Conservation (phyloP, 2,888 invertebrate species). For the Agelastica alni region DNA sequence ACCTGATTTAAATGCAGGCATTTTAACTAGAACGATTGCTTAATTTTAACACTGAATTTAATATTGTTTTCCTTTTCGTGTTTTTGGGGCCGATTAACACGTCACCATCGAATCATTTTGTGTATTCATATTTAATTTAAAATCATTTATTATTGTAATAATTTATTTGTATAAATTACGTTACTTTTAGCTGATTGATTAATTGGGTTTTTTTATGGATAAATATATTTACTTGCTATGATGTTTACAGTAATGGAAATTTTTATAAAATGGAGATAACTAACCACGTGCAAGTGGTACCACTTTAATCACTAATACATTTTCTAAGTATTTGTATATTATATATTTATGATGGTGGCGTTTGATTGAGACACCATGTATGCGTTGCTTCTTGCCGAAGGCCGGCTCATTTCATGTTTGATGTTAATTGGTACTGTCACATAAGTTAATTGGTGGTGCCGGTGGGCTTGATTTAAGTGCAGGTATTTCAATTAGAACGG, state of each 20-base stretch:
- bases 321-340: too few species aligned
- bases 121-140: too few species aligned
- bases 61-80: constrained; percentile 7
- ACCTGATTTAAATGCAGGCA: constrained; percentile 4
- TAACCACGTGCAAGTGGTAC: too few species aligned
- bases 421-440: constrained; percentile 25
- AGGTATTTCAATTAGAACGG: constrained; percentile 16
- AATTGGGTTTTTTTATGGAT: too few species aligned
- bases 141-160: too few species aligned
- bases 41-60: constrained; percentile 1
- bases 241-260: too few species aligned
- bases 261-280: too few species aligned
- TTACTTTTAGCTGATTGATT: too few species aligned
- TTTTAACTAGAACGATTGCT: constrained; percentile 12
- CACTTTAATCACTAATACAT: too few species aligned
- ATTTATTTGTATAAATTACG: too few species aligned
- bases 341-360: too few species aligned
- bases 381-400: not conserved
- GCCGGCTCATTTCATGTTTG: constrained; percentile 18
- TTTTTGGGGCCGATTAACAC: constrained; percentile 14
- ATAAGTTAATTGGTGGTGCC: constrained; percentile 22
- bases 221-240: too few species aligned
- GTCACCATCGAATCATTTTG: not conserved
- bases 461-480: constrained; percentile 5
- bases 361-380: constrained; percentile 8